Base-by-base conservation (phyloP, 2,888 invertebrate genomes). In the Macrosoma leucophasiata region DNA sequence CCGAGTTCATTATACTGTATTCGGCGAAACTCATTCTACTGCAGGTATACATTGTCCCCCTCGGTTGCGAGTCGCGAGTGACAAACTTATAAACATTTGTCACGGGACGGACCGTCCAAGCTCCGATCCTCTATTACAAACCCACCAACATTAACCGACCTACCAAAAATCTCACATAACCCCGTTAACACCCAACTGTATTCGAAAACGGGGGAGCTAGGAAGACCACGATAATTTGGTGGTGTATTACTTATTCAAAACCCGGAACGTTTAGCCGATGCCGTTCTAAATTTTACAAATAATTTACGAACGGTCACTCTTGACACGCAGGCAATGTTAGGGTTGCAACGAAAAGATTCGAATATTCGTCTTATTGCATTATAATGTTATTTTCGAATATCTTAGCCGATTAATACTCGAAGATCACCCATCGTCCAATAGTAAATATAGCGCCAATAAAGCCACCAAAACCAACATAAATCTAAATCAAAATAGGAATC, bases 1-100 rank as follows among this genome's bases (percentile, higher is more conserved):
- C 48, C 53, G 25, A 41, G 61, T 64, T 68, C 68, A 69, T 77
- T 74, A 71, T 65, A 66, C 66, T 62, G 57, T 55, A 61, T 63
- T 63, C 58, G 52, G 54, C 54, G 49, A 58, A 62, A 62, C 61
- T 62, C 62, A 58, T 60, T 52, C 49, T 45, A 46, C 28, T 55
- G 44, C 52, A 63, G 58, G 62, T 51, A 59, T 56, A 55, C 55
- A 58, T 68, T 67, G 65, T 50, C 55, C 55, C 55, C 47, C 56
- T 52, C 52, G 40, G 51, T 48, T 55, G 56, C 64, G 59, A 40
- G 51, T 48, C 55, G 56, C 64, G 59, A 79, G 81, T 84, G 84
- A 84, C 82, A 82, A 82, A 84, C 81, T 81, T 81, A 78, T 79
- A 73, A 81, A 75, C 82, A 84, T 84, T 84, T 78, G 81, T 84